A percentile compares a stretch with the other conserved stretches of the same genome.
These are phyloP conservation scores for Caradrina kadenii DNA, from an alignment of 2,888 invertebrate species.

Conservation along the genomic window DNA sequence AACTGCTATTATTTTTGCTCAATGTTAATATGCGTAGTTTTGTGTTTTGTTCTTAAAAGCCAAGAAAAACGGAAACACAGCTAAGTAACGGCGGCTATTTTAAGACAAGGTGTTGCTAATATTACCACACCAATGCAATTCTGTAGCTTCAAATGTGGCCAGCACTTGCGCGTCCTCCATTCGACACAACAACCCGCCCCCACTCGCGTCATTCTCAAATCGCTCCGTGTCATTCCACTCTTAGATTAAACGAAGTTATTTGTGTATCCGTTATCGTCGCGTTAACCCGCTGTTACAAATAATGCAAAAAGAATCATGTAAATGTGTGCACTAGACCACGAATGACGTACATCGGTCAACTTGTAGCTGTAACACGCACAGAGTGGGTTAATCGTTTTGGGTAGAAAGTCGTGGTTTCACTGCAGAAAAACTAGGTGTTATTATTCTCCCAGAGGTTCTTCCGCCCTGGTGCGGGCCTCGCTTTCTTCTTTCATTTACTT, in stretches of 20 bases:
- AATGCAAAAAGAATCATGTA: slow-evolving; percentile 55
- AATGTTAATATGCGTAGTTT: too few species aligned
- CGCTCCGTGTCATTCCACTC: slow-evolving; percentile 37
- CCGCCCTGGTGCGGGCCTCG: not conserved
- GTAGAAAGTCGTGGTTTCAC: slow-evolving; percentile 40
- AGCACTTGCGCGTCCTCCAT: slow-evolving; percentile 11
- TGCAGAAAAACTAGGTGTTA: not conserved
- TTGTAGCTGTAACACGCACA: slow-evolving; percentile 28
- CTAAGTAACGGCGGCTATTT: too few species aligned
- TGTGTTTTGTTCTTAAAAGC: too few species aligned
- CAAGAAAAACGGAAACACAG: too few species aligned
- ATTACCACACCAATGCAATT: not conserved
- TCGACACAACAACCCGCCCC: slow-evolving; percentile 1
- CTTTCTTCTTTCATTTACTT: too few species aligned
- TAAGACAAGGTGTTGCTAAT: not conserved
- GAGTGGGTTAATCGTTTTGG: slow-evolving; percentile 23
- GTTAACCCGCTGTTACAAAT: slow-evolving; percentile 40
- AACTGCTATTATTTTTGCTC: too few species aligned
- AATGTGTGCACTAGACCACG: slow-evolving; percentile 63
- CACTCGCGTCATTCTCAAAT: slow-evolving; percentile 5
- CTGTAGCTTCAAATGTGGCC: not conserved
- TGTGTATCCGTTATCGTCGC: slow-evolving; percentile 46
- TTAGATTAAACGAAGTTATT: slow-evolving; percentile 28
- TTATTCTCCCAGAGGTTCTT: not conserved
- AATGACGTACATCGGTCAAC: slow-evolving; percentile 45